phyloP scores from a whole-genome alignment of 30 jellyfish, hydroid and myxozoan species.

The Cassiopea andromeda region DNA sequence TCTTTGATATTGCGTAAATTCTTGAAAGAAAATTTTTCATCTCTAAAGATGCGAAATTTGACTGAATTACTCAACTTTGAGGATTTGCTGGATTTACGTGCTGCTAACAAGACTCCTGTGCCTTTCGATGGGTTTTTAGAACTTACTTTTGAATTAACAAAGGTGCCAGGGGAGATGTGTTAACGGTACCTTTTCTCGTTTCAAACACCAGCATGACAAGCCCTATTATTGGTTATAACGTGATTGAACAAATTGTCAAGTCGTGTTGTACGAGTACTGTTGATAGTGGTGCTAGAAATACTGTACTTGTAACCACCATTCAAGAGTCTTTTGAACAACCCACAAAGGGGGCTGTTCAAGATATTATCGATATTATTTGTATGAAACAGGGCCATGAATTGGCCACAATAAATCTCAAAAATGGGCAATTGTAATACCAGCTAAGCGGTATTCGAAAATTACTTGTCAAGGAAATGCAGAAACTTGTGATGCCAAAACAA shows the following conservation, averaged over 20 bases:
- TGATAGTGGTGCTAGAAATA: slow-evolving; percentile 4
- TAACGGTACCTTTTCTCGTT: slow-evolving; percentile 67
- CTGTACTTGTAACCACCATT: slow-evolving; percentile 27
- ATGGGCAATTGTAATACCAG: slow-evolving; percentile 6
- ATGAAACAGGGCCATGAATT: slow-evolving; percentile 17
- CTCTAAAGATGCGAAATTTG: slow-evolving; percentile 28
- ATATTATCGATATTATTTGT: slow-evolving; percentile 10
- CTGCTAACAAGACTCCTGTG: slow-evolving; percentile 57
- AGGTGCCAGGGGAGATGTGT: slow-evolving; percentile 22
- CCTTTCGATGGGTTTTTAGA: slow-evolving; percentile 56
- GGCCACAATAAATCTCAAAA: slow-evolving; percentile 39
- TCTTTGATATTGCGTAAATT: slow-evolving; percentile 39
- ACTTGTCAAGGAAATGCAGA: slow-evolving; percentile 30
- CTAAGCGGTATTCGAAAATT: slow-evolving; percentile 35
- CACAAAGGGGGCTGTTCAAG: slow-evolving; percentile 31
- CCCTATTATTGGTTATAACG: slow-evolving; percentile 71
- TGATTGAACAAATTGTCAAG: slow-evolving; percentile 55
- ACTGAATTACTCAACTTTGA: slow-evolving; percentile 17
- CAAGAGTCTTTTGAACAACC: slow-evolving; percentile 42
- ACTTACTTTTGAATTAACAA: slow-evolving; percentile 27
- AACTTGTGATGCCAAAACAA: slow-evolving; percentile 15
- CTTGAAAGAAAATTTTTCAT: slow-evolving; percentile 24
- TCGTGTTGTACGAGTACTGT: slow-evolving; percentile 13
- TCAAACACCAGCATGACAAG: slow-evolving; percentile 24
- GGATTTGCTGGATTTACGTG: slow-evolving; percentile 18